Base-by-base conservation (phyloP, 2,113 vertebrate species). In the Pongo abelii region DNA sequence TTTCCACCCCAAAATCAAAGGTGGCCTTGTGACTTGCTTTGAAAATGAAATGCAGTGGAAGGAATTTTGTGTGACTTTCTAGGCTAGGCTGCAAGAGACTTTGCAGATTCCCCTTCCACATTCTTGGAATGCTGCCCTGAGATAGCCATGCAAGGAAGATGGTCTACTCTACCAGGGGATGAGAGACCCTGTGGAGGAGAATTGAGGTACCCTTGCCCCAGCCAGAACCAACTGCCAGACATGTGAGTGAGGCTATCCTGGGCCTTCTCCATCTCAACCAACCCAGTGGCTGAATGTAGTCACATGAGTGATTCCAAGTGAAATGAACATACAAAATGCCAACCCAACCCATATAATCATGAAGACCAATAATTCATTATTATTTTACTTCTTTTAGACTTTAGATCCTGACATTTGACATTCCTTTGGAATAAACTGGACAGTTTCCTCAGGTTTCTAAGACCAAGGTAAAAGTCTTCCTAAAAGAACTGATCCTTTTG, bases 381-480 rank as follows among this genome's bases (percentile, higher is more conserved):
- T 84, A n/a, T 38, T 85, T 92, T 50, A 72, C 69, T 92, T 94
- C 52, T 89, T 90, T 94, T 61, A 57, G 35, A 91, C 27, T 75
- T 84, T 55, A 91, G 72, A 69, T 87, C 6, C 32, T 94, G 38
- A 64, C 52, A 30, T 57, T 64, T 80, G 35, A 38, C 67, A 57
- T 92, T 81, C 30, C 35, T 61, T 30, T 86, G 46, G 70, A 87
- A 69, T 32, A 83, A 32, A 59, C 13, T 67, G 11, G 3, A 40
- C 4, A 91, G 59, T 78, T 91, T 97, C 64, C 38, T 88, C 79
- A 61, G 79, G 27, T 91, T 74, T 96, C 35, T 25, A 32, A 67
- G 52, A 75, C 0, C 48, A 72, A 59, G 35, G 78, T 91, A 38
- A 27, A 89, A 95, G 55, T 43, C 50, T 72, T 92, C 75, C 55